Percentiles rank a stretch among this genome's conserved stretches.
phyloP scores from a whole-genome alignment of 1,140 invertebrate genomes.

The Zophobas morio region DNA sequence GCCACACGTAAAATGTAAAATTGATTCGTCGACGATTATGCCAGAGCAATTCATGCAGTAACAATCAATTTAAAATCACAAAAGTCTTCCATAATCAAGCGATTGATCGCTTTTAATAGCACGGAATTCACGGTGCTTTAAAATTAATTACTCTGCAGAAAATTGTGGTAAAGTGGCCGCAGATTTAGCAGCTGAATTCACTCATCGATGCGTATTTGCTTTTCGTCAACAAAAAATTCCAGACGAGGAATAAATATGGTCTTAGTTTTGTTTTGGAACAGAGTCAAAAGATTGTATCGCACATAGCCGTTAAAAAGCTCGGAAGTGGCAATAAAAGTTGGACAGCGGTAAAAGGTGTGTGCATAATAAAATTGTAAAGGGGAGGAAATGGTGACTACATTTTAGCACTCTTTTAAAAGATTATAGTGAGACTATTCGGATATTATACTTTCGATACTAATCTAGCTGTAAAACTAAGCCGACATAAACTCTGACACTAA shows the following conservation, averaged over 20 bases:
- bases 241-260: background rate
- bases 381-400: background rate
- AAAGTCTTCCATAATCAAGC: conserved; percentile 27
- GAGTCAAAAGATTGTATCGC: conserved; percentile 28
- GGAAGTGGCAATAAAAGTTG: conserved; percentile 36
- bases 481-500: conserved; percentile 13
- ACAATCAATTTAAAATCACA: conserved; percentile 39
- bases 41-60: conserved; percentile 27
- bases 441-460: conserved; percentile 30
- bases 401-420: conserved; percentile 25
- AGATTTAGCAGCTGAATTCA: conserved; percentile 12
- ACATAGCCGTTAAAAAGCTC: conserved; percentile 25
- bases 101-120: conserved; percentile 39
- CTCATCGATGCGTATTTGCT: conserved; percentile 21
- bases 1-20: conserved; percentile 31
- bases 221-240: conserved; percentile 4
- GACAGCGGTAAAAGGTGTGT: conserved; percentile 28
- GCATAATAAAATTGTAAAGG: conserved; percentile 25
- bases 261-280: background rate
- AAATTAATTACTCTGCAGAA: conserved; percentile 35
- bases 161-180: conserved; percentile 19
- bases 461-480: conserved; percentile 19
- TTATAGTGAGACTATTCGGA: background rate
- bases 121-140: conserved; percentile 27
- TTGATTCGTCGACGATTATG: conserved; percentile 24